Conservation (phyloP, 2,113 vertebrate species). For the Apaloderma vittatum region DNA sequence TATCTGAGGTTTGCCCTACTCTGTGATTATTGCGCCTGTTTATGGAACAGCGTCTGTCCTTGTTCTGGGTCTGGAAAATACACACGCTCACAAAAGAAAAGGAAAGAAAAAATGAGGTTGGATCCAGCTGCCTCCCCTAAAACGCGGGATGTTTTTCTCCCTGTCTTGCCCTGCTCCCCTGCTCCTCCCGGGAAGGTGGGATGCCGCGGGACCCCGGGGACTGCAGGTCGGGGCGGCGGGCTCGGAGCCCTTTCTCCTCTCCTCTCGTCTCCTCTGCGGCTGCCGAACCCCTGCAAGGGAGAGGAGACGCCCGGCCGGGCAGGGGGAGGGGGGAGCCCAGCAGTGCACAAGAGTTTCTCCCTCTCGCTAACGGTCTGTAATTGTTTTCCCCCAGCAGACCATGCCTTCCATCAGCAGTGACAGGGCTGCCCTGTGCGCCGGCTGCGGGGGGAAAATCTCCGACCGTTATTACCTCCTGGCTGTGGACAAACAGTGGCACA, state of each 20-base stretch:
- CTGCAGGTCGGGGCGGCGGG: neutral
- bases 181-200: neutral
- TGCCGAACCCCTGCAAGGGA: neutral
- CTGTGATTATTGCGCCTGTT: neutral
- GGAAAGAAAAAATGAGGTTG: neutral
- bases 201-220: neutral
- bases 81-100: neutral
- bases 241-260: neutral
- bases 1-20: neutral
- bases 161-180: neutral
- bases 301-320: neutral
- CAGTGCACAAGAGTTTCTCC: neutral
- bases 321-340: neutral
- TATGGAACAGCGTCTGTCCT: neutral
- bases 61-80: neutral
- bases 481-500: slow-evolving; percentile 99
- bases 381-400: slow-evolving; percentile 82
- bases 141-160: neutral
- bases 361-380: slow-evolving; percentile 53
- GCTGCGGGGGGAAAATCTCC: slow-evolving; percentile 96
- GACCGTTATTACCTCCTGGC: slow-evolving; percentile 99
- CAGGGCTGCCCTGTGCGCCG: slow-evolving; percentile 93
- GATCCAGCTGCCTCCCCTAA: neutral
- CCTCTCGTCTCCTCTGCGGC: neutral
- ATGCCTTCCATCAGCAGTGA: slow-evolving; percentile 93